Evolutionary conservation across 2,797 vertebrate genomes (phyloP).

Genomic region (Syngnathus acus): DNA sequence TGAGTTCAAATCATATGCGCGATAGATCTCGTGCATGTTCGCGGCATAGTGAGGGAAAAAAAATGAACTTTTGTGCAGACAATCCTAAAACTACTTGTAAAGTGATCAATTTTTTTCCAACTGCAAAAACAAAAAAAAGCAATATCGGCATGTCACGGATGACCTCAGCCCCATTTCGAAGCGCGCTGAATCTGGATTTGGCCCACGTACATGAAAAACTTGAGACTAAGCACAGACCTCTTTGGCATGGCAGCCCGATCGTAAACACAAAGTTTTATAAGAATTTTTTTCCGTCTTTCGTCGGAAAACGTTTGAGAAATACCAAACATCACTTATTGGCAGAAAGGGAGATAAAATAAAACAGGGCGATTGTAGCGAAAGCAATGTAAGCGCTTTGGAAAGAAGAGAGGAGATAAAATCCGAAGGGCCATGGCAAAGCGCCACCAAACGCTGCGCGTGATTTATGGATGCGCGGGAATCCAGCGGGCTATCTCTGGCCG

Average conservation of each 20-base stretch:
- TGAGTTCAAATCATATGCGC: constrained; percentile 12
- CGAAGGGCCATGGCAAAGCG: constrained; percentile 7
- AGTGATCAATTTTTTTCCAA: too few species aligned
- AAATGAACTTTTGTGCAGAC: too few species aligned
- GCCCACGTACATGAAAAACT: too few species aligned
- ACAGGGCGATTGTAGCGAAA: background rate
- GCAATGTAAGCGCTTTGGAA: background rate
- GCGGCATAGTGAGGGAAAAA: too few species aligned
- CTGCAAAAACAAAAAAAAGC: background rate
- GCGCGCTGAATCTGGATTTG: too few species aligned
- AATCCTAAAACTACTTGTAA: too few species aligned
- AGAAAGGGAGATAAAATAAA: background rate
- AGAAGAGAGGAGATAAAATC: background rate
- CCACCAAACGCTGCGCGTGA: constrained; percentile 24
- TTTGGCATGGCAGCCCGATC: background rate
- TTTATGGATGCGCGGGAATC: constrained; percentile 40
- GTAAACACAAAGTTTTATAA: too few species aligned
- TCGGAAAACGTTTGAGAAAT: too few species aligned
- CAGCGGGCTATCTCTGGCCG: constrained; percentile 37
- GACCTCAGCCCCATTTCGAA: background rate
- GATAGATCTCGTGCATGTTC: constrained; percentile 7
- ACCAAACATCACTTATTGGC: background rate
- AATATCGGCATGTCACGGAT: background rate
- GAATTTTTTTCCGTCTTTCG: too few species aligned
- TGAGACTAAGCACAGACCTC: background rate